Conservation (phyloP, 2,888 invertebrate species). For the Limnephilus marmoratus region DNA sequence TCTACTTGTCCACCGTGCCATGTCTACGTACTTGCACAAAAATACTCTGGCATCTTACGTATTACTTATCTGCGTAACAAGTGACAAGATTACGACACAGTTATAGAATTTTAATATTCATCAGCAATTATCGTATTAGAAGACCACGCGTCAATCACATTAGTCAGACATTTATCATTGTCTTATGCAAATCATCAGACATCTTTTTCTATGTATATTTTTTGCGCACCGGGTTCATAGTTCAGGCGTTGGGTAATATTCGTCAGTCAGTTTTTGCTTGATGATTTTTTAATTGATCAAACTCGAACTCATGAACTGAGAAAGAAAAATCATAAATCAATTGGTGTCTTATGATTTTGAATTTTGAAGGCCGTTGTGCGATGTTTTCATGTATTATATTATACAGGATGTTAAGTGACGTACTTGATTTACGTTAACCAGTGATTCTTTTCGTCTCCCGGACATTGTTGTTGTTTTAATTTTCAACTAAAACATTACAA, state of each 20-base stretch:
- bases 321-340: not conserved
- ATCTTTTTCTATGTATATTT: not conserved
- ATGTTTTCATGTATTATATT: not conserved
- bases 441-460: no score
- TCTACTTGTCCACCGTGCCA: not conserved
- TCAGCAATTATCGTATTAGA: slow-evolving; percentile 34
- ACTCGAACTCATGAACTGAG: not conserved
- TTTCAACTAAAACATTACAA: no score
- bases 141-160: slow-evolving; percentile 26
- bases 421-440: no score
- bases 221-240: not conserved
- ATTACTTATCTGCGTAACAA: not conserved
- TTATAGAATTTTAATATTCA: slow-evolving; percentile 41
- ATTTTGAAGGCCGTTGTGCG: not conserved
- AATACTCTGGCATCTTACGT: not conserved
- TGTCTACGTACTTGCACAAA: not conserved
- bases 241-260: not conserved
- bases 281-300: not conserved
- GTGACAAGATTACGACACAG: not conserved
- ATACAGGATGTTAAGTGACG: no score
- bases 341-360: not conserved
- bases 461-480: no score
- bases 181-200: not conserved
- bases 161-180: slow-evolving; percentile 8
- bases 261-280: not conserved